phyloP scores from a whole-genome alignment of 2,113 vertebrate genomes.

The Indicator indicator region DNA sequence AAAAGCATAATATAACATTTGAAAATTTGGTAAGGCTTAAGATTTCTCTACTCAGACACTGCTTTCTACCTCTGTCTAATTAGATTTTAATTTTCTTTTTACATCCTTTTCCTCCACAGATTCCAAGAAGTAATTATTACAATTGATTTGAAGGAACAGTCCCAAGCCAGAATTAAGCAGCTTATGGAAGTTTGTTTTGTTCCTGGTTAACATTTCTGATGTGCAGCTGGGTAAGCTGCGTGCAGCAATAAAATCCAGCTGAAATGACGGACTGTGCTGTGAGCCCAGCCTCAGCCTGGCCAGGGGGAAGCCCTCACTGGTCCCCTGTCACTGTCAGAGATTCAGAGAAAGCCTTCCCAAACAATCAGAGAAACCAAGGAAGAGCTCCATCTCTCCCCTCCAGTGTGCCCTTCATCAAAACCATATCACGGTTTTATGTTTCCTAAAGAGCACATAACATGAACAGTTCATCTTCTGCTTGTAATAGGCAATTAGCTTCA shows the following conservation, averaged over 20 bases:
- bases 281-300: not conserved
- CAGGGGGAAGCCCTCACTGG: not conserved
- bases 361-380: not conserved
- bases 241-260: not conserved
- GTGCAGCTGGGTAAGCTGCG: slow-evolving; percentile 3
- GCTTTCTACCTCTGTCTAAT: slow-evolving; percentile 68
- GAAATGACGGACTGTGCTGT: slow-evolving; percentile 27
- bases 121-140: slow-evolving; percentile 73
- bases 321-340: not conserved
- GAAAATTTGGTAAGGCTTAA: slow-evolving; percentile 67
- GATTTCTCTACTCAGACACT: slow-evolving; percentile 54
- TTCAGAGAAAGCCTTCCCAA: slow-evolving; percentile 10
- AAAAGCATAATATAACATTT: slow-evolving; percentile 63
- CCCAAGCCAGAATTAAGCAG: slow-evolving; percentile 72
- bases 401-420: not conserved
- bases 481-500: not conserved
- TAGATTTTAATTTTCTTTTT: slow-evolving; percentile 76
- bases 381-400: not conserved
- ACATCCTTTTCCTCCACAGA: slow-evolving; percentile 62
- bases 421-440: not conserved
- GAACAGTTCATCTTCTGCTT: not conserved
- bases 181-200: slow-evolving; percentile 71
- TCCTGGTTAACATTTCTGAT: slow-evolving; percentile 49
- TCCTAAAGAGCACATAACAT: not conserved
- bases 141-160: slow-evolving; percentile 65